Evolutionary conservation across 2,113 vertebrate genomes (phyloP).

Genomic region (Phrynosoma platyrhinos): DNA sequence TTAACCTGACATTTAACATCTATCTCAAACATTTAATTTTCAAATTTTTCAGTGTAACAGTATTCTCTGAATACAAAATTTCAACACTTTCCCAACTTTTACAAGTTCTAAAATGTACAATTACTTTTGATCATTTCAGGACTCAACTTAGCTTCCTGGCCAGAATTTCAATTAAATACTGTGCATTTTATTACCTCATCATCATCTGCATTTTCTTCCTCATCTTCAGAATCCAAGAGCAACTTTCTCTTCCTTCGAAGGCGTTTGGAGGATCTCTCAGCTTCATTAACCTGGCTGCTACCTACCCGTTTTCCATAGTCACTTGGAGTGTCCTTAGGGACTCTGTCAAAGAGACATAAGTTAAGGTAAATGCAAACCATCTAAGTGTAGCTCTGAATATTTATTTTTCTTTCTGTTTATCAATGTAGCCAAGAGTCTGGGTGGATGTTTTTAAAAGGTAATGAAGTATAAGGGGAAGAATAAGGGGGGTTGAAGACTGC

Average conservation of each 20-base stretch:
- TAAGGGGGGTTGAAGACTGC: too few species aligned
- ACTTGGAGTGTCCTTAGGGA: conserved; percentile 74
- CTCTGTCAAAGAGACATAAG: conserved; percentile 49
- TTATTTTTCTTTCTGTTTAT: neutral
- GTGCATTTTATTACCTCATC: conserved; percentile 78
- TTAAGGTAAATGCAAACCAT: conserved; percentile 39
- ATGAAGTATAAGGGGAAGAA: too few species aligned
- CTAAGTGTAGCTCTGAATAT: too few species aligned
- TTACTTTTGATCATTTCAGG: neutral
- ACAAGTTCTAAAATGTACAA: neutral
- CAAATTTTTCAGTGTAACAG: neutral
- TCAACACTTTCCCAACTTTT: neutral
- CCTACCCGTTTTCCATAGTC: conserved; percentile 71
- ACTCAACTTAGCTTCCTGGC: neutral
- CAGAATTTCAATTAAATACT: conserved; percentile 27
- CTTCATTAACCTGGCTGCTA: conserved; percentile 68
- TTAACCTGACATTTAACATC: neutral
- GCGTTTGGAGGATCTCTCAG: conserved; percentile 83
- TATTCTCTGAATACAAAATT: neutral
- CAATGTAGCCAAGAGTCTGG: neutral
- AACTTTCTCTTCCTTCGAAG: conserved; percentile 90
- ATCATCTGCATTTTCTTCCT: conserved; percentile 87
- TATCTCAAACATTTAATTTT: neutral
- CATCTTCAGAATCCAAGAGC: conserved; percentile 90
- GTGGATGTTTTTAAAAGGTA: neutral